Percentiles rank a stretch among this genome's conserved stretches.
Conservation (phyloP, 1,140 invertebrate species). For the Potamilus streckersoni region DNA sequence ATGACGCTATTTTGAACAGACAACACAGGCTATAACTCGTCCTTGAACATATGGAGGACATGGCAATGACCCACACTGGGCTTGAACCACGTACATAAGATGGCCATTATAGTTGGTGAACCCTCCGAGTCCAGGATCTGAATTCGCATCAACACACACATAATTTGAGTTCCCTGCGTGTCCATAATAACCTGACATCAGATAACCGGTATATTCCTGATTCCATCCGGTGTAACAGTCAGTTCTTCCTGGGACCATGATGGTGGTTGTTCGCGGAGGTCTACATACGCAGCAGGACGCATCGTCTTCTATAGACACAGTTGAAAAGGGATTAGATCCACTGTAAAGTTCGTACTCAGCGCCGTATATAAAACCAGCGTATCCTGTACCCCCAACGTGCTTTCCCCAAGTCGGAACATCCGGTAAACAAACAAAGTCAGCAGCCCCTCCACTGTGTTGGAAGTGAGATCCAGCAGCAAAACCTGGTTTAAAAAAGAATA, state of each 20-base stretch:
- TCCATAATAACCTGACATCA: no score
- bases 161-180: no score
- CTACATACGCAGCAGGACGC: conserved; percentile 16
- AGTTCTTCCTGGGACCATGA: conserved; percentile 20
- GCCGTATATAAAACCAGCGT: conserved; percentile 7
- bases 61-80: no score
- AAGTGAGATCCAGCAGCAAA: conserved; percentile 9
- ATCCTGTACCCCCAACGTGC: background rate
- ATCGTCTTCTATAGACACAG: conserved; percentile 7
- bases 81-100: no score
- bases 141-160: no score
- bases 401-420: conserved; percentile 15
- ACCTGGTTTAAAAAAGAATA: background rate
- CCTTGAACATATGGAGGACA: no score
- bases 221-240: background rate
- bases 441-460: conserved; percentile 3
- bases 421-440: conserved; percentile 18
- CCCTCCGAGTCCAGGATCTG: no score
- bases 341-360: conserved; percentile 15
- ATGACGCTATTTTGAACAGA: no score
- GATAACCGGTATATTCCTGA: no score
- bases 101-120: no score
- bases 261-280: background rate
- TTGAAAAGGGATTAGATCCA: conserved; percentile 1
- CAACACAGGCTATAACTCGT: no score